phyloP scores from a whole-genome alignment of 2,113 vertebrate species.

The Corythaeola cristata region DNA sequence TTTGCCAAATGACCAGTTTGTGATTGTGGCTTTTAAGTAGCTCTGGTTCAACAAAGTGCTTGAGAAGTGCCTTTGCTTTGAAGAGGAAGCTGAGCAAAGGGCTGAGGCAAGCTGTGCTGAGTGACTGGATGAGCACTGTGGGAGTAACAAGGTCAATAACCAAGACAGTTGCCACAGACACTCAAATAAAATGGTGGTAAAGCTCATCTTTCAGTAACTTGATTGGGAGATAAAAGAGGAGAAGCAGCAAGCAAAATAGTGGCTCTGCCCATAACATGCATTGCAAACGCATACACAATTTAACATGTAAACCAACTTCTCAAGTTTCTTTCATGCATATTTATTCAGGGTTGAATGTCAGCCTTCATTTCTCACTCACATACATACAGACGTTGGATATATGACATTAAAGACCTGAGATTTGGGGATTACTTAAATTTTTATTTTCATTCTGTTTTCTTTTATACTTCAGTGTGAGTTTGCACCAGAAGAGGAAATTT shows the following conservation, averaged over 20 bases:
- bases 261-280: neutral
- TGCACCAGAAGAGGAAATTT: neutral
- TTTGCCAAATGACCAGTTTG: slow-evolving; percentile 5
- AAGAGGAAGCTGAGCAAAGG: neutral
- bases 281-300: neutral
- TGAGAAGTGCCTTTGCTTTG: neutral
- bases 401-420: neutral
- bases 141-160: neutral
- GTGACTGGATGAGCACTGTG: neutral
- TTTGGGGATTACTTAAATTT: neutral
- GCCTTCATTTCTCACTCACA: neutral
- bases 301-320: neutral
- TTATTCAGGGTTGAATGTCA: neutral
- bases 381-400: neutral
- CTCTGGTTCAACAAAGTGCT: neutral
- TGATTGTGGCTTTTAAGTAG: neutral
- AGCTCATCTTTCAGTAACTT: neutral
- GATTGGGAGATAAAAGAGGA: neutral
- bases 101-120: neutral
- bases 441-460: neutral
- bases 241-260: neutral
- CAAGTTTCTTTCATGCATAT: neutral
- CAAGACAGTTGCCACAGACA: neutral
- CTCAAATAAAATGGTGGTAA: neutral
- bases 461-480: neutral